Conservation (phyloP, 2,888 invertebrate genomes). For the Xylota sylvarum region DNA sequence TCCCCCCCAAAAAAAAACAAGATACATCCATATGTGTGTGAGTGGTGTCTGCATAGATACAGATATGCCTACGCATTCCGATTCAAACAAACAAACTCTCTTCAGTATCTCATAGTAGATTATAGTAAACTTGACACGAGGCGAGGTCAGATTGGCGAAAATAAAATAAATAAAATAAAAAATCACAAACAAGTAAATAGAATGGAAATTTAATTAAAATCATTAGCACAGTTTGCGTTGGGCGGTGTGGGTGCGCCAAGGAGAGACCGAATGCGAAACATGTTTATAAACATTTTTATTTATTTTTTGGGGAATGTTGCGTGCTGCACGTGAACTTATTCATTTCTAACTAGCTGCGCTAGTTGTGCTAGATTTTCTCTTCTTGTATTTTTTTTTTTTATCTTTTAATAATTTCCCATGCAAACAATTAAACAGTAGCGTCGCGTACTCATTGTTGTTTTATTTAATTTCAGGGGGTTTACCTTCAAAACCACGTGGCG, state of each 20-base stretch:
- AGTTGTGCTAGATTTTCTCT: neutral
- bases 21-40: neutral
- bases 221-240: neutral
- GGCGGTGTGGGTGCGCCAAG: neutral
- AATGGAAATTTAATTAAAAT: conserved; percentile 38
- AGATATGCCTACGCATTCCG: conserved; percentile 21
- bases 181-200: neutral
- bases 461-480: conserved; percentile 11
- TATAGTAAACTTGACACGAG: conserved; percentile 69
- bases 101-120: conserved; percentile 15
- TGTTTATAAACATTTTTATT: conserved; percentile 11
- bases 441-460: neutral
- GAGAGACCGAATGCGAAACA: neutral
- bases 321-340: neutral
- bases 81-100: neutral
- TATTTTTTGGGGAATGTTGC: neutral
- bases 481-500: conserved; percentile 49
- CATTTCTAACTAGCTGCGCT: neutral
- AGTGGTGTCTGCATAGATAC: neutral
- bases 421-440: neutral
- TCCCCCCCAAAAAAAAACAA: neutral
- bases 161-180: neutral
- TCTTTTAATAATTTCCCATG: neutral
- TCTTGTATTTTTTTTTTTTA: neutral
- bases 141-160: conserved; percentile 59